These are phyloP conservation scores for Alosa sapidissima DNA, from an alignment of 2,797 vertebrate genomes.

Conservation along the genomic window DNA sequence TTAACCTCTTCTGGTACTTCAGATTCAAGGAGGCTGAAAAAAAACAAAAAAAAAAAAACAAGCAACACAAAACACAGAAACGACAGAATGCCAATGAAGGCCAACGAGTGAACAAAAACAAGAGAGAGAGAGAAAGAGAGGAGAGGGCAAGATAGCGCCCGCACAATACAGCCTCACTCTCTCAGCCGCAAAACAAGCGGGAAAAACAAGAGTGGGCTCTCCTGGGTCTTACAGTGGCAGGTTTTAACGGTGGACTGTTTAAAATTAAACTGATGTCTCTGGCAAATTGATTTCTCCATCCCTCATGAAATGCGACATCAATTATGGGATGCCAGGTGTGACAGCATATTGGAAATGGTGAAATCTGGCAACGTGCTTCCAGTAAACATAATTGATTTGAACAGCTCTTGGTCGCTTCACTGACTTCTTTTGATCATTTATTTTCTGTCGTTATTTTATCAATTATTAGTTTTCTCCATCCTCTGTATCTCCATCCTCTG, in stretches of 20 bases:
- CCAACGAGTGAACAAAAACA: no score
- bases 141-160: not conserved
- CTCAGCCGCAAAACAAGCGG: no score
- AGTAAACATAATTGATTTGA: slow-evolving; percentile 16
- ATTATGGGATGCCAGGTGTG: slow-evolving; percentile 30
- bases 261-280: slow-evolving; percentile 49
- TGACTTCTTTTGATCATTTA: not conserved
- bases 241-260: not conserved
- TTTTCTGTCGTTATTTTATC: no score
- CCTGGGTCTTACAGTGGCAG: not conserved
- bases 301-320: not conserved
- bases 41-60: no score
- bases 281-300: slow-evolving; percentile 54
- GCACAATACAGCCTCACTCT: not conserved
- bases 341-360: not conserved
- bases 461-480: no score
- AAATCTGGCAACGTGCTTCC: not conserved
- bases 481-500: no score
- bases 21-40: not conserved
- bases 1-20: not conserved
- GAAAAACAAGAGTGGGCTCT: not conserved
- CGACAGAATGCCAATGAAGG: not conserved
- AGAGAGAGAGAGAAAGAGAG: not conserved
- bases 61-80: not conserved
- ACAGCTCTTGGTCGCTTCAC: not conserved